These are phyloP conservation scores for Tachycineta bicolor DNA, from an alignment of 2,113 vertebrate genomes.

Conservation along the genomic window DNA sequence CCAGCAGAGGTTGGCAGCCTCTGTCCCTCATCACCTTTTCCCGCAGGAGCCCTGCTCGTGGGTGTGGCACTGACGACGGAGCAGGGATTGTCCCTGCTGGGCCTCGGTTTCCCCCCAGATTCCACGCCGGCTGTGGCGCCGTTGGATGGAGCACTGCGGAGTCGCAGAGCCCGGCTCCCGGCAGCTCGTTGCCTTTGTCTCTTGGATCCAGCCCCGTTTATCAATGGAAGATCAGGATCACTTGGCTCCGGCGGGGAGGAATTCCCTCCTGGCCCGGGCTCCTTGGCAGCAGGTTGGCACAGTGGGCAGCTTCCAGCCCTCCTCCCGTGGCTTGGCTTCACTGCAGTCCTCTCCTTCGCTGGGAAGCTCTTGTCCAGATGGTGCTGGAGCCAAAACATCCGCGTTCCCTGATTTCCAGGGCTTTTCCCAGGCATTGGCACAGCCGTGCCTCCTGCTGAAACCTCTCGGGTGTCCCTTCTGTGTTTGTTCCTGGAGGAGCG, in stretches of 20 bases:
- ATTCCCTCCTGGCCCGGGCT: neutral
- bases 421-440: neutral
- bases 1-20: neutral
- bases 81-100: neutral
- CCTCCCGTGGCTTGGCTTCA: neutral
- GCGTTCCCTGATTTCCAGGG: neutral
- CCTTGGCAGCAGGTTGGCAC: neutral
- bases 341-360: accelerated
- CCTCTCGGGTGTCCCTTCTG: accelerated
- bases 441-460: neutral
- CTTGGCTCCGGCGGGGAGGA: neutral
- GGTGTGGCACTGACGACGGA: neutral
- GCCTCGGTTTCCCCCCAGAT: neutral
- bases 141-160: accelerated
- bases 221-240: accelerated
- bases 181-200: accelerated
- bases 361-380: neutral
- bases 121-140: accelerated
- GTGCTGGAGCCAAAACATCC: neutral
- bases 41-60: accelerated
- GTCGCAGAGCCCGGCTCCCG: neutral
- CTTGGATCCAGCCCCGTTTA: neutral
- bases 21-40: neutral
- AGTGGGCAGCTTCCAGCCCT: neutral
- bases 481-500: neutral